phyloP scores from a whole-genome alignment of 2,113 vertebrate genomes.

The Vanacampus margaritifer region DNA sequence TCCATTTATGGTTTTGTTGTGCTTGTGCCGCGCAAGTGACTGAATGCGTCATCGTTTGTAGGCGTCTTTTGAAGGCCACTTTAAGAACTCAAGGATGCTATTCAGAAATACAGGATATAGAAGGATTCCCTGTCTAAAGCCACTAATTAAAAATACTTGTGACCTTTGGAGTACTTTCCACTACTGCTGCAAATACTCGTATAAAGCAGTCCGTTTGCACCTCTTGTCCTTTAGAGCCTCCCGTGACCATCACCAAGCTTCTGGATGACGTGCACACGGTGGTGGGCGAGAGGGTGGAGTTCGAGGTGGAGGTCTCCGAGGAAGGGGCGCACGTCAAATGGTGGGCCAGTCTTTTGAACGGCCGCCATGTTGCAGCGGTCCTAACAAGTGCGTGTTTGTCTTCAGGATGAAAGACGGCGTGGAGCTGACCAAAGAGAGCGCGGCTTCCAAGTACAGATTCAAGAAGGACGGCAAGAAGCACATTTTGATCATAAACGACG shows the following conservation, averaged over 20 bases:
- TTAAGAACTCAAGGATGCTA: neutral
- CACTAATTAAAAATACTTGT: neutral
- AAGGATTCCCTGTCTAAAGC: neutral
- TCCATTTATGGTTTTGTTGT: neutral
- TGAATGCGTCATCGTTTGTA: neutral
- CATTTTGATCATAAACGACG: constrained; percentile 83
- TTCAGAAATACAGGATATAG: neutral
- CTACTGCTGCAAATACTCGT: constrained; percentile 1
- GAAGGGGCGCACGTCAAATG: constrained; percentile 86
- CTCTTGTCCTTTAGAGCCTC: constrained; percentile 73
- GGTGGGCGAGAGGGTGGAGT: constrained; percentile 84
- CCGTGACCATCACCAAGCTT: constrained; percentile 77
- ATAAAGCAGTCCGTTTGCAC: constrained; percentile 2
- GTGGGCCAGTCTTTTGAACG: constrained; percentile 46
- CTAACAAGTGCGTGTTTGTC: neutral
- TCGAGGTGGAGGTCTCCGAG: constrained; percentile 86
- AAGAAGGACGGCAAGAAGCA: constrained; percentile 89
- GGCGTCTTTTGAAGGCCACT: constrained; percentile 5
- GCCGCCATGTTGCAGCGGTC: neutral
- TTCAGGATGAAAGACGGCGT: constrained; percentile 86
- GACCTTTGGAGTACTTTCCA: constrained; percentile 9
- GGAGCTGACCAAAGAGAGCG: constrained; percentile 80
- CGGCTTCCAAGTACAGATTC: constrained; percentile 82
- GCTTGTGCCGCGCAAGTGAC: neutral
- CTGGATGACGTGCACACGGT: constrained; percentile 86